Percentiles rank a stretch among this genome's conserved stretches.
Conservation (phyloP, 1,140 invertebrate species). For the Hirudo medicinalis region DNA sequence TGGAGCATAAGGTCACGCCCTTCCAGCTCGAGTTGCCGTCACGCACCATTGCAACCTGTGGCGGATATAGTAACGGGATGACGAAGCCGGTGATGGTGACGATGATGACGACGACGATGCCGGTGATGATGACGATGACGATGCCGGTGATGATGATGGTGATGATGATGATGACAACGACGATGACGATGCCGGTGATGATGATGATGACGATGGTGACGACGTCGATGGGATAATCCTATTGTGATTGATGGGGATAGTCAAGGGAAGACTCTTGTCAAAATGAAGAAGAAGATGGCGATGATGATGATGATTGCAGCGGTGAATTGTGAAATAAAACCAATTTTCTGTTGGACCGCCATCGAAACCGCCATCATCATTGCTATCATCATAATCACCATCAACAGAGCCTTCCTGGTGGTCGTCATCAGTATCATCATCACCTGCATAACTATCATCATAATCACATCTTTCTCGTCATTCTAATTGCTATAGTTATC, state of each 20-base stretch:
- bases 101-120: not conserved
- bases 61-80: not conserved
- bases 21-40: not conserved
- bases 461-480: not conserved
- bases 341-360: not conserved
- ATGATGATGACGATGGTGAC: not conserved
- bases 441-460: not conserved
- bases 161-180: not conserved
- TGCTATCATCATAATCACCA: not conserved
- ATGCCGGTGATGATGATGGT: not conserved
- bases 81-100: not conserved
- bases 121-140: not conserved
- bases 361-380: not conserved
- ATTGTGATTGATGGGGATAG: not conserved
- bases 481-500: not conserved
- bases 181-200: not conserved
- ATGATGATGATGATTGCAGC: not conserved
- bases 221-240: not conserved
- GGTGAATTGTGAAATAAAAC: not conserved
- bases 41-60: not conserved
- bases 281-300: too few relatives aligned
- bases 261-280: not conserved
- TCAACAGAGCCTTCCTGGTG: not conserved
- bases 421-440: not conserved
- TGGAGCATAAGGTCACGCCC: constrained; percentile 1